These are phyloP conservation scores for Pogonocichla stellata DNA, from an alignment of 2,113 vertebrate species.

Conservation along the genomic window DNA sequence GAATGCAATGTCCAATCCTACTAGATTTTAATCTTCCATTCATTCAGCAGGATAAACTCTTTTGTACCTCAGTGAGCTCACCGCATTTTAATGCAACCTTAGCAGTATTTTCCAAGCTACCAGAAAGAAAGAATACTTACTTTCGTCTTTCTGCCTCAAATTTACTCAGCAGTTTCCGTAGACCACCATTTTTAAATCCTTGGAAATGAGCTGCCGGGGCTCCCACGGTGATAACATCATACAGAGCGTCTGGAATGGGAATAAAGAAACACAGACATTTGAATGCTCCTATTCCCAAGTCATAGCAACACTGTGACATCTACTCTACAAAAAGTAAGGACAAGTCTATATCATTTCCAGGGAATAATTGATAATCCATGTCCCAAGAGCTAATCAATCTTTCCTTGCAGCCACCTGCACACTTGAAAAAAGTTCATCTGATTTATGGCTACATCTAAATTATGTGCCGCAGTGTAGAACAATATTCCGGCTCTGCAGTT, in stretches of 20 bases:
- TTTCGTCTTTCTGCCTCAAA: slow-evolving; percentile 94
- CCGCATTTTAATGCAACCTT: background rate
- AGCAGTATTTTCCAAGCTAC: background rate
- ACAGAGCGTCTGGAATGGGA: slow-evolving; percentile 83
- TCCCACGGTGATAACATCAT: slow-evolving; percentile 94
- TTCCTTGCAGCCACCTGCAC: slow-evolving; percentile 56
- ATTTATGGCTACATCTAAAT: slow-evolving; percentile 70
- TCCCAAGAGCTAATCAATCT: slow-evolving; percentile 55
- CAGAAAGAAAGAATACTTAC: slow-evolving; percentile 71
- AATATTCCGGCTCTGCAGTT: slow-evolving; percentile 57
- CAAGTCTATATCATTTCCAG: background rate
- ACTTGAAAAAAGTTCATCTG: slow-evolving; percentile 42
- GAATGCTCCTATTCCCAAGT: background rate
- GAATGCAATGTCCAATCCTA: background rate
- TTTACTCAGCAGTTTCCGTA: slow-evolving; percentile 88
- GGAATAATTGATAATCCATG: background rate
- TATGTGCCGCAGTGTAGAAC: slow-evolving; percentile 27
- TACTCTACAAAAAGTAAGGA: background rate
- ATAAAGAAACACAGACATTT: slow-evolving; percentile 25
- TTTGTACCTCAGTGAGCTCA: background rate
- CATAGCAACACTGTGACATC: background rate
- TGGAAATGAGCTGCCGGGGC: slow-evolving; percentile 95
- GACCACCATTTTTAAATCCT: slow-evolving; percentile 95
- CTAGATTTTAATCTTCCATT: background rate
- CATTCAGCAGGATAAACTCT: background rate